These are phyloP conservation scores for Passer montanus DNA, from an alignment of 2,113 vertebrate genomes.

Conservation along the genomic window DNA sequence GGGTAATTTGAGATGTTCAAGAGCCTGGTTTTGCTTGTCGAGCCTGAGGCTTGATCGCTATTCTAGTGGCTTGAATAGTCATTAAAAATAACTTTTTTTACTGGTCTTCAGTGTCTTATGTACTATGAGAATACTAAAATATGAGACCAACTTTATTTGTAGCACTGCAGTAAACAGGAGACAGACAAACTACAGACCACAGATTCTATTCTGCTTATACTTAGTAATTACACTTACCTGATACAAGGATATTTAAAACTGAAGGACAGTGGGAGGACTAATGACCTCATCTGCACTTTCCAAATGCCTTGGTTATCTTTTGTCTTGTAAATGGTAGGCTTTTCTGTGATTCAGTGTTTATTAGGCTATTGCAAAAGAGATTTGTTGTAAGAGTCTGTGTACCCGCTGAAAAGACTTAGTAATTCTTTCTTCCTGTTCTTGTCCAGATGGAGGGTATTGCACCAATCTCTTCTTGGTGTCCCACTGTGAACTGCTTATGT, in stretches of 20 bases:
- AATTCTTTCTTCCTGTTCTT: not conserved
- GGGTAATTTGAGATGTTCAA: not conserved
- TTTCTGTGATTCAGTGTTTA: constrained; percentile 19
- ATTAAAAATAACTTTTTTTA: not conserved
- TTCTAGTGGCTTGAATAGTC: not conserved
- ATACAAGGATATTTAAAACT: not conserved
- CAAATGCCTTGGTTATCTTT: not conserved
- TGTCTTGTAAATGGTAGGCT: not conserved
- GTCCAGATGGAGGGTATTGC: not conserved
- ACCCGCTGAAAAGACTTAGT: not conserved
- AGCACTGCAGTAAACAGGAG: not conserved
- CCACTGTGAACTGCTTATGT: not conserved
- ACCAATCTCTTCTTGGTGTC: not conserved
- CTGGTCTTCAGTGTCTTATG: not conserved
- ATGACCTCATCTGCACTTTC: not conserved
- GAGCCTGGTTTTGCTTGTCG: not conserved
- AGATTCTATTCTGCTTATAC: not conserved
- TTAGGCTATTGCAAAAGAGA: not conserved
- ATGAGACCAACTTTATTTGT: not conserved
- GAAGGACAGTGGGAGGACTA: not conserved
- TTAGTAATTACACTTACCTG: not conserved
- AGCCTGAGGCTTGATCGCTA: not conserved
- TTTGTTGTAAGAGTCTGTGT: not conserved
- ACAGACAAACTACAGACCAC: not conserved
- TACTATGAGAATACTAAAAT: not conserved